Percentiles rank a stretch among this genome's conserved stretches.
Evolutionary conservation across 37 sponge, comb jelly and placozoan species (phyloP).

Genomic region (Mnemiopsis leidyi): DNA sequence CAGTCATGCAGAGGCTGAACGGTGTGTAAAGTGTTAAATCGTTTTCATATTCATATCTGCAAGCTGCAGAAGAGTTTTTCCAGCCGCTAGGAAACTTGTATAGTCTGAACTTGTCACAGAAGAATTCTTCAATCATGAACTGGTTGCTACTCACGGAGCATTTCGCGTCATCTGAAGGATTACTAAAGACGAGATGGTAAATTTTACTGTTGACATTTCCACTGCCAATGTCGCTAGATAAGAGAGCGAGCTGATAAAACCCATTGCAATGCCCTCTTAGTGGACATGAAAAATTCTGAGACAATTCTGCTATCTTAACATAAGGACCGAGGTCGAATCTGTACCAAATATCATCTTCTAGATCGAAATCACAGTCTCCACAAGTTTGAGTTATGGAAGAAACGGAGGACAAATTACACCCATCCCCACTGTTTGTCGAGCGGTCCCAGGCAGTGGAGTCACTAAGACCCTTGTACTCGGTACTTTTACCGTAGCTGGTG

Average conservation of each 20-base stretch:
- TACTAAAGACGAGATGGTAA: not conserved
- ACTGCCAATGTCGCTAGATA: not conserved
- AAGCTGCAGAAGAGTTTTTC: not conserved
- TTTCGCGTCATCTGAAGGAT: too few species aligned
- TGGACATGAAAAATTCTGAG: not conserved
- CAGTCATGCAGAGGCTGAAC: not conserved
- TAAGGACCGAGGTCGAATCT: not conserved
- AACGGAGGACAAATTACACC: not conserved
- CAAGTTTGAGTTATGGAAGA: not conserved
- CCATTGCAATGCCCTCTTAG: not conserved
- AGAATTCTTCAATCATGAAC: not conserved
- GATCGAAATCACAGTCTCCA: constrained; percentile 15
- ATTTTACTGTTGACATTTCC: not conserved
- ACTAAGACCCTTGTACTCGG: not conserved
- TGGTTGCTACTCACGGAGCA: not conserved
- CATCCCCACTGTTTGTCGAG: not conserved
- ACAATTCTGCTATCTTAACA: not conserved
- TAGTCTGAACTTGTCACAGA: not conserved
- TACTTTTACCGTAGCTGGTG: not conserved
- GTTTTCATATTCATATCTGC: not conserved
- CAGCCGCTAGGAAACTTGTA: not conserved
- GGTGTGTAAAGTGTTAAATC: not conserved
- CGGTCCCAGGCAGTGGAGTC: not conserved
- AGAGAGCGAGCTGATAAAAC: not conserved
- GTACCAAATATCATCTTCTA: not conserved